Evolutionary conservation across 1,140 invertebrate species (phyloP).

Genomic region (Monomorium pharaonis): DNA sequence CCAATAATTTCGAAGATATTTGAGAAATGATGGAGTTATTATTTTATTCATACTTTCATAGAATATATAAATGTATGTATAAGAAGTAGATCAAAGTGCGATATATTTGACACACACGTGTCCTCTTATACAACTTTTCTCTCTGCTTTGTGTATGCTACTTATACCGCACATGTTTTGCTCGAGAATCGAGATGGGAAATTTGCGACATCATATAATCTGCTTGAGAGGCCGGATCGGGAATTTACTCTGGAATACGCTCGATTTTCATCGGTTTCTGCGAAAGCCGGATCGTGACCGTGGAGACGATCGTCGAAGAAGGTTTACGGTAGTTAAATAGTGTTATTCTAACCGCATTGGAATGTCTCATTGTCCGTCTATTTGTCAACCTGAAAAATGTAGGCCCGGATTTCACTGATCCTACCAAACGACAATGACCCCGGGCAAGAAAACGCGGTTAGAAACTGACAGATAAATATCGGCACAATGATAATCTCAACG

Average conservation of each 20-base stretch:
- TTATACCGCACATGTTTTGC: slow-evolving; percentile 14
- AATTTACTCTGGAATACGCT: slow-evolving; percentile 4
- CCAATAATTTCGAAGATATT: background rate
- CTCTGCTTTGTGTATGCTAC: slow-evolving; percentile 8
- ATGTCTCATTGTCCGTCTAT: slow-evolving; percentile 75
- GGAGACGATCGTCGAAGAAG: slow-evolving; percentile 20
- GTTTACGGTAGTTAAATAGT: slow-evolving; percentile 68
- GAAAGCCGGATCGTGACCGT: slow-evolving; percentile 32
- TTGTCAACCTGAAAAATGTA: slow-evolving; percentile 75
- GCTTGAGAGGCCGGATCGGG: slow-evolving; percentile 37
- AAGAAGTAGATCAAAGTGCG: background rate
- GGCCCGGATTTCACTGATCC: slow-evolving; percentile 65
- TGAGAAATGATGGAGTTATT: background rate
- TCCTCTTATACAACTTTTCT: background rate
- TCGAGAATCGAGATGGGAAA: slow-evolving; percentile 20
- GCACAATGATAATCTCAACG: slow-evolving; percentile 78
- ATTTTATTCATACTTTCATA: background rate
- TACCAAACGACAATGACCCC: slow-evolving; percentile 57
- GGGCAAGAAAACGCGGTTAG: slow-evolving; percentile 40
- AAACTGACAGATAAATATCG: slow-evolving; percentile 82
- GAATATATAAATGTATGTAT: background rate
- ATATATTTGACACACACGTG: background rate
- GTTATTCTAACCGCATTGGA: slow-evolving; percentile 64
- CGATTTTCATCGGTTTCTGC: slow-evolving; percentile 50
- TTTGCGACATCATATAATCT: slow-evolving; percentile 42